Percentiles rank a stretch among this genome's conserved stretches.
Evolutionary conservation across 2,888 invertebrate genomes (phyloP).

Genomic region (Caenorhabditis sp.): DNA sequence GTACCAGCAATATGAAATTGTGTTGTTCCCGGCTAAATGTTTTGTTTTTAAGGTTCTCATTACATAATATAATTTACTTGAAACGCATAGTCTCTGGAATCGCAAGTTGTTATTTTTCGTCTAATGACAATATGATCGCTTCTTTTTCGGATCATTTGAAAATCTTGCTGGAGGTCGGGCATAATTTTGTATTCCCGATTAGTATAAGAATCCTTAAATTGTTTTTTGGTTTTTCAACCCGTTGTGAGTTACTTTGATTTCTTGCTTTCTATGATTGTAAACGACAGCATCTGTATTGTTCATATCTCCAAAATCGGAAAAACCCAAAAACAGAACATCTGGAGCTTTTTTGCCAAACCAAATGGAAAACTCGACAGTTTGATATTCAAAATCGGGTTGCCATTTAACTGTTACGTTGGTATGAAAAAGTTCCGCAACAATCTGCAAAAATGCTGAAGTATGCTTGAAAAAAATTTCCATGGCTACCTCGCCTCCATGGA

Average conservation of each 20-base stretch:
- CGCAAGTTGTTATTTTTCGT: slow-evolving; percentile 79
- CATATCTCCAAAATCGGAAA: slow-evolving; percentile 79
- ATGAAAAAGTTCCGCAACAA: slow-evolving; percentile 39
- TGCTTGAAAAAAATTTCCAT: neutral
- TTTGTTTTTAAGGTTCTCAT: too few relatives aligned
- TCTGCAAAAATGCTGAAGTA: slow-evolving; percentile 17
- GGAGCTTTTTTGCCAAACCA: slow-evolving; percentile 50
- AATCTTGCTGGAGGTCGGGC: slow-evolving; percentile 77
- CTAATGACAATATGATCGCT: slow-evolving; percentile 66
- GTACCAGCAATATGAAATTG: slow-evolving; percentile 81
- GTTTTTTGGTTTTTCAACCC: neutral
- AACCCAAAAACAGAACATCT: slow-evolving; percentile 76
- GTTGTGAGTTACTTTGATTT: slow-evolving; percentile 12
- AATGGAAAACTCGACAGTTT: slow-evolving; percentile 61
- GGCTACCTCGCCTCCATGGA: slow-evolving; percentile 61
- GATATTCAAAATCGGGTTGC: slow-evolving; percentile 61
- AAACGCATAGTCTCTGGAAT: slow-evolving; percentile 80
- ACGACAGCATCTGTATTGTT: slow-evolving; percentile 77
- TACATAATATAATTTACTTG: slow-evolving; percentile 56
- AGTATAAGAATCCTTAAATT: slow-evolving; percentile 73
- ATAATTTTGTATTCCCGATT: slow-evolving; percentile 64
- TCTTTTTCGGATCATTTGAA: slow-evolving; percentile 57
- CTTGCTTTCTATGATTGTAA: slow-evolving; percentile 23
- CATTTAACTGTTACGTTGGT: slow-evolving; percentile 62
- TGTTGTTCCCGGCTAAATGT: slow-evolving; percentile 84